Conservation (phyloP, 2,888 invertebrate species). For the Meteorus cinctellus region DNA sequence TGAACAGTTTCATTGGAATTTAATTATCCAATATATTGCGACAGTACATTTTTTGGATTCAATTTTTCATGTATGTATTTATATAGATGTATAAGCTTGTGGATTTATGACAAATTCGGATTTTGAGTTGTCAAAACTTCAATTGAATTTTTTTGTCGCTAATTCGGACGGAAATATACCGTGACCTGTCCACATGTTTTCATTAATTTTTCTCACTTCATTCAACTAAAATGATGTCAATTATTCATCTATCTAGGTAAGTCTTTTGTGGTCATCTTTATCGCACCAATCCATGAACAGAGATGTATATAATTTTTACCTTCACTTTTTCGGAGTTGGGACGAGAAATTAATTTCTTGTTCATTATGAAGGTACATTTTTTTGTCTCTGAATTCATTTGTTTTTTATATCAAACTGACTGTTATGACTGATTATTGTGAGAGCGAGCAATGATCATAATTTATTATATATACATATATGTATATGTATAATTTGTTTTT, state of each 20-base stretch:
- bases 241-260: slow-evolving; percentile 37
- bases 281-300: slow-evolving; percentile 17
- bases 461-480: slow-evolving; percentile 21
- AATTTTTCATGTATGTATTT: background rate
- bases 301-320: slow-evolving; percentile 8
- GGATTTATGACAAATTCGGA: background rate
- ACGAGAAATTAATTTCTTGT: slow-evolving; percentile 8
- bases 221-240: slow-evolving; percentile 38
- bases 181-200: slow-evolving; percentile 26
- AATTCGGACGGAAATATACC: slow-evolving; percentile 29
- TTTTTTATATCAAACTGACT: slow-evolving; percentile 17
- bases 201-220: background rate
- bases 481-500: slow-evolving; percentile 22
- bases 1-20: slow-evolving; percentile 12
- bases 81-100: background rate
- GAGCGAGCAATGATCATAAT: slow-evolving; percentile 32
- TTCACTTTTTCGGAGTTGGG: background rate
- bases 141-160: slow-evolving; percentile 6
- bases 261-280: slow-evolving; percentile 27
- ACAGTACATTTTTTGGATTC: slow-evolving; percentile 31
- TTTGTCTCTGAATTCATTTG: slow-evolving; percentile 18
- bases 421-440: slow-evolving; percentile 8
- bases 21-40: background rate
- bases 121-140: background rate
- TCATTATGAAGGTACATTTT: slow-evolving; percentile 18